A percentile compares a stretch with the other conserved stretches of the same genome.
phyloP scores from a whole-genome alignment of 2,888 invertebrate genomes.

The Holacanthella duospinosa region DNA sequence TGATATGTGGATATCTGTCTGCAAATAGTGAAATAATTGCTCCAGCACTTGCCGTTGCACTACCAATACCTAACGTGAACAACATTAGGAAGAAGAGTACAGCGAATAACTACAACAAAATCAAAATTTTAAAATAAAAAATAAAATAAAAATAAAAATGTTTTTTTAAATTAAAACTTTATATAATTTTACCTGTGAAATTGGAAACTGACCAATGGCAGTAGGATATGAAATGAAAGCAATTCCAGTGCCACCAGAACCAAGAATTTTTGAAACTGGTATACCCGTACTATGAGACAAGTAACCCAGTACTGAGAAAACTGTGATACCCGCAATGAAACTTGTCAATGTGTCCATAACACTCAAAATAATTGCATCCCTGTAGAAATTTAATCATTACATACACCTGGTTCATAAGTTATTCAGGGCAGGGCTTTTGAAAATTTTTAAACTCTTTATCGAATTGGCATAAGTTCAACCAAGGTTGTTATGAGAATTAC shows the following conservation, averaged over 20 bases:
- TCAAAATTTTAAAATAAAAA: neutral
- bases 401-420: too few relatives aligned
- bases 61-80: conserved; percentile 49
- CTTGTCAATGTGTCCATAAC: neutral
- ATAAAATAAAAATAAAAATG: neutral
- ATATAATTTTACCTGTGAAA: conserved; percentile 21
- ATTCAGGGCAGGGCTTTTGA: too few relatives aligned
- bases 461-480: too few relatives aligned
- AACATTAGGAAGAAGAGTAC: conserved; percentile 51
- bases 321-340: conserved; percentile 58
- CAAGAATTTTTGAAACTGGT: conserved; percentile 54
- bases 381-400: too few relatives aligned
- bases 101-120: conserved; percentile 45
- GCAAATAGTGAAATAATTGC: conserved; percentile 46
- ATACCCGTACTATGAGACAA: conserved; percentile 53
- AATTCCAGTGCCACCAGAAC: conserved; percentile 59
- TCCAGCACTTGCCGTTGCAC: conserved; percentile 46
- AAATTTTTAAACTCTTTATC: too few relatives aligned
- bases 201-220: conserved; percentile 50
- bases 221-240: conserved; percentile 79
- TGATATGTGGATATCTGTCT: conserved; percentile 45
- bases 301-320: conserved; percentile 57
- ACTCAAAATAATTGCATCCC: neutral
- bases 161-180: neutral
- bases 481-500: too few relatives aligned